Evolutionary conservation across 2,797 vertebrate genomes (phyloP).

Genomic region (Stomatorhinus walkeri): DNA sequence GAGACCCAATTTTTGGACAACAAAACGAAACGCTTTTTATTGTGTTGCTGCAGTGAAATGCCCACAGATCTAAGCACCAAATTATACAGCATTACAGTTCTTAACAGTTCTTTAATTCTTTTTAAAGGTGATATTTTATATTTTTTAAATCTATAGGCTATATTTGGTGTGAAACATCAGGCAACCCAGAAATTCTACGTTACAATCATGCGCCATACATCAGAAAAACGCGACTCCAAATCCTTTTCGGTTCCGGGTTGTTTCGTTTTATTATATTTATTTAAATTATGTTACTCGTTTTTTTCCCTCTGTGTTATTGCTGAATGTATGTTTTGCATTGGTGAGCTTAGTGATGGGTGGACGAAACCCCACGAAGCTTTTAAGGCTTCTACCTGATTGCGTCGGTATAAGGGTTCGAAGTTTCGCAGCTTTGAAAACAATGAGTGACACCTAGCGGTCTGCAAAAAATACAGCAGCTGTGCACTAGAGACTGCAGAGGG

Average conservation of each 20-base stretch:
- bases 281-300: background rate
- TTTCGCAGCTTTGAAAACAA: background rate
- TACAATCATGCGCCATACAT: background rate
- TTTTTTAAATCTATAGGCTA: background rate
- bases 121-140: background rate
- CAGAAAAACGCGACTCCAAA: background rate
- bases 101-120: background rate
- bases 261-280: background rate
- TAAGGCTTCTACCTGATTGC: background rate
- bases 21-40: background rate
- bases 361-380: background rate
- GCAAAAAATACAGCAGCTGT: background rate
- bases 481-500: background rate
- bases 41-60: background rate
- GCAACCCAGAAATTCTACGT: background rate
- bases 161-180: background rate
- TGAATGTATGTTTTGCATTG: background rate
- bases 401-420: background rate
- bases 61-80: background rate
- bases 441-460: conserved; percentile 2
- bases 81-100: background rate
- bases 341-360: background rate
- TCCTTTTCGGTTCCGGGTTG: background rate
- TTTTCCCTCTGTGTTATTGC: background rate
- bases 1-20: background rate